These are phyloP conservation scores for Protaetia brevitarsis DNA, from an alignment of 1,140 invertebrate species.

Conservation along the genomic window DNA sequence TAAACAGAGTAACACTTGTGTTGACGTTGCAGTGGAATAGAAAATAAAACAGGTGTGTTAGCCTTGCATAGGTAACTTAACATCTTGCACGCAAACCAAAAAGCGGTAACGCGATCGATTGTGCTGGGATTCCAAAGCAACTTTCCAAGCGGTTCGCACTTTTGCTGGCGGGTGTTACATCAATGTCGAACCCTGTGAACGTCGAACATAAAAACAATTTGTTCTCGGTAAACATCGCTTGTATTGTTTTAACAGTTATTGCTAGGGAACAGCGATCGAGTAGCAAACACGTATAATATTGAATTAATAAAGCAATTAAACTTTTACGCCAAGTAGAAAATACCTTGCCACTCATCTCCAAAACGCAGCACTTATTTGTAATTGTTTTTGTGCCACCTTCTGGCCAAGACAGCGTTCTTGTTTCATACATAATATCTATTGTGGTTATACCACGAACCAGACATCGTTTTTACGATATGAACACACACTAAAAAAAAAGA, in stretches of 20 bases:
- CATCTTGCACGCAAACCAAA: background rate
- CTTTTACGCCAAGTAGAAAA: background rate
- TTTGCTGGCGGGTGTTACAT: background rate
- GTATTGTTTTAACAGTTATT: background rate
- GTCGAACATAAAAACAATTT: background rate
- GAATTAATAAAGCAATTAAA: background rate
- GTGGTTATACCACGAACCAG: too few relatives aligned
- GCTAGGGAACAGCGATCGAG: background rate
- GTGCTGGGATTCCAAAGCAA: background rate
- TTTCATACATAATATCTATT: too few relatives aligned
- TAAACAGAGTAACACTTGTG: background rate
- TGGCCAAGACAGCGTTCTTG: too few relatives aligned
- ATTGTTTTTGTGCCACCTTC: too few relatives aligned
- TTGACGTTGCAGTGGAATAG: background rate
- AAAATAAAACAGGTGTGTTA: constrained; percentile 10
- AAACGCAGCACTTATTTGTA: background rate
- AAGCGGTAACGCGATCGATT: background rate
- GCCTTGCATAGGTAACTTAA: background rate
- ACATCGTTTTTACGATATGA: too few relatives aligned
- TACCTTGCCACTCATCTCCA: background rate
- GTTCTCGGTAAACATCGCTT: background rate
- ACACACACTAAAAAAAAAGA: too few relatives aligned
- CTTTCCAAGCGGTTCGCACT: background rate
- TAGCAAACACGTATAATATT: too few relatives aligned
- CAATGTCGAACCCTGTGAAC: background rate